These are phyloP conservation scores for Beroe ovata DNA, from an alignment of 37 sponge, comb jelly and placozoan species.

Conservation along the genomic window DNA sequence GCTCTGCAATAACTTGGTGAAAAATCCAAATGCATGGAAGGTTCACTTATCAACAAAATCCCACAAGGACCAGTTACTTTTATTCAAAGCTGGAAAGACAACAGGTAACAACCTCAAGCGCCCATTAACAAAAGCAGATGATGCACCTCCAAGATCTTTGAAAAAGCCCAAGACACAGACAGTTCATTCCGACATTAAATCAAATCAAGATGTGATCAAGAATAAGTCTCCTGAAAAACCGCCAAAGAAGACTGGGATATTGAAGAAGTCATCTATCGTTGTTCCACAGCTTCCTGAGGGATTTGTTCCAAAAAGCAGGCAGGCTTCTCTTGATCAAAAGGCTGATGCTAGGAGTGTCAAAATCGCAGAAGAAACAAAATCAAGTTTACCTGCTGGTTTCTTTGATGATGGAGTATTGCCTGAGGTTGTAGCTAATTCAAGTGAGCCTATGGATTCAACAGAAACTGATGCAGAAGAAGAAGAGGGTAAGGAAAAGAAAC, in stretches of 20 bases:
- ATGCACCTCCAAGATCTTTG: constrained; percentile 46
- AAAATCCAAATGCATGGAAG: constrained; percentile 57
- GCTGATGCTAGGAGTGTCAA: neutral
- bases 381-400: constrained; percentile 31
- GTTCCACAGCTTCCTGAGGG: constrained; percentile 43
- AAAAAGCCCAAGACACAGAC: constrained; percentile 11
- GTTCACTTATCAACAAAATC: constrained; percentile 47
- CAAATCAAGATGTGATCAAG: neutral
- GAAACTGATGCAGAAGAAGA: neutral
- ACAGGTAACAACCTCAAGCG: neutral
- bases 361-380: neutral
- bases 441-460: neutral
- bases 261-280: constrained; percentile 31
- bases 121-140: constrained; percentile 6
- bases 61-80: constrained; percentile 1
- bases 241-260: neutral
- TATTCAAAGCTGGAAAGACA: constrained; percentile 38
- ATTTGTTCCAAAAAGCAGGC: constrained; percentile 57
- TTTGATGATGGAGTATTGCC: constrained; percentile 38
- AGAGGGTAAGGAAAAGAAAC: neutral
- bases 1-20: constrained; percentile 21
- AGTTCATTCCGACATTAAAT: neutral
- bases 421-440: neutral
- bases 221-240: neutral
- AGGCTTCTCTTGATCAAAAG: neutral